Evolutionary conservation across 2,113 vertebrate species (phyloP).

Genomic region (Urocolius indicus): DNA sequence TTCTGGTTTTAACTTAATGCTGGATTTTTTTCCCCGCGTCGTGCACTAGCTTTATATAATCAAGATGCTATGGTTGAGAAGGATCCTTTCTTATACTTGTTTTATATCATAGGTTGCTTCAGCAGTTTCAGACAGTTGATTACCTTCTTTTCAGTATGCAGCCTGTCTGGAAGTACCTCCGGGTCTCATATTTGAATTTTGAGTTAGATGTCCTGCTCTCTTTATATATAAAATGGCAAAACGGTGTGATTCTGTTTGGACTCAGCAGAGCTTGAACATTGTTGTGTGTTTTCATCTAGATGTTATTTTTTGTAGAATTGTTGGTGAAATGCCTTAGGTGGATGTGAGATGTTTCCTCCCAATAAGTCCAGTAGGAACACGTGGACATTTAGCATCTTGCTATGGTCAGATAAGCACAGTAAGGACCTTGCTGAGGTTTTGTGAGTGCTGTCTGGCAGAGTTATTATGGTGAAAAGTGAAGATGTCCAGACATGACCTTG

Average conservation of each 20-base stretch:
- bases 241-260: not conserved
- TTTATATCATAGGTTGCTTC: not conserved
- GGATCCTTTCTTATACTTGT: not conserved
- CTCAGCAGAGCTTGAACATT: not conserved
- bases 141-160: not conserved
- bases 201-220: not conserved
- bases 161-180: not conserved
- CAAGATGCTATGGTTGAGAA: not conserved
- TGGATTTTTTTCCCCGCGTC: not conserved
- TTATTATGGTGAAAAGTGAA: constrained; percentile 14
- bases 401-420: not conserved
- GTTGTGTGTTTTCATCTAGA: not conserved
- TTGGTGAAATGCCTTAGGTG: not conserved
- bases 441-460: not conserved
- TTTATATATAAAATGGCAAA: not conserved
- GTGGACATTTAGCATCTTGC: not conserved
- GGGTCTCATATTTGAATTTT: rapidly evolving
- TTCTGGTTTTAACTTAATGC: not conserved
- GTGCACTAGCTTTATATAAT: not conserved
- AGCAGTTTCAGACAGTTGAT: not conserved
- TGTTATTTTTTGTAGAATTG: not conserved
- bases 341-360: not conserved
- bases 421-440: not conserved
- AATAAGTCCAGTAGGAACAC: rapidly evolving
- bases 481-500: constrained; percentile 17